Conservation (phyloP, 64 coral and sea anemone genomes). For the Porites australiensis region DNA sequence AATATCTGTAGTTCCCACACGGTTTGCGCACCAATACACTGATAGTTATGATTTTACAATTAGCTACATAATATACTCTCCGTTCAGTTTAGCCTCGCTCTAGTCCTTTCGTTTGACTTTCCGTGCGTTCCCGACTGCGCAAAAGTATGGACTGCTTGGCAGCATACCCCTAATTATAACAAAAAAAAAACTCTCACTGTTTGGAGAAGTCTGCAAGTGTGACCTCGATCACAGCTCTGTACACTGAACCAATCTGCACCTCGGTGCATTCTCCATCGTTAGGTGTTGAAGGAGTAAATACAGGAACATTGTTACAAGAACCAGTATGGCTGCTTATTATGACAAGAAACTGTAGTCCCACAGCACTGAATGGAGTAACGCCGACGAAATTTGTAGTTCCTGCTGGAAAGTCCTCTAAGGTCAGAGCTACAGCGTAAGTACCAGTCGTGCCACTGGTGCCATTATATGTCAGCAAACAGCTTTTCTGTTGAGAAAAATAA, state of each 20-base stretch:
- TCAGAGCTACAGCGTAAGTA: background rate
- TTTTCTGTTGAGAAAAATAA: background rate
- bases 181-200: background rate
- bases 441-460: background rate
- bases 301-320: background rate
- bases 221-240: conserved; percentile 16
- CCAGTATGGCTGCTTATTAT: background rate
- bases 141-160: no score
- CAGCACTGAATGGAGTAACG: conserved; percentile 10
- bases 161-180: no score
- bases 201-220: background rate
- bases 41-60: no score
- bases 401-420: conserved; percentile 31
- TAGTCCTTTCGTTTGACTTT: no score
- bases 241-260: background rate
- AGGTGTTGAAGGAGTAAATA: background rate
- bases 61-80: no score
- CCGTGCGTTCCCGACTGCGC: no score
- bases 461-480: background rate
- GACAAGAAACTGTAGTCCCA: conserved; percentile 21
- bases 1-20: no score
- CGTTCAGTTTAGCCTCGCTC: no score
- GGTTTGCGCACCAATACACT: no score
- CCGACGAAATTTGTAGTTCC: background rate
- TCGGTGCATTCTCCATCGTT: conserved; percentile 28